Evolutionary conservation across 2,113 vertebrate species (phyloP).

Genomic region (Mastomys natalensis): DNA sequence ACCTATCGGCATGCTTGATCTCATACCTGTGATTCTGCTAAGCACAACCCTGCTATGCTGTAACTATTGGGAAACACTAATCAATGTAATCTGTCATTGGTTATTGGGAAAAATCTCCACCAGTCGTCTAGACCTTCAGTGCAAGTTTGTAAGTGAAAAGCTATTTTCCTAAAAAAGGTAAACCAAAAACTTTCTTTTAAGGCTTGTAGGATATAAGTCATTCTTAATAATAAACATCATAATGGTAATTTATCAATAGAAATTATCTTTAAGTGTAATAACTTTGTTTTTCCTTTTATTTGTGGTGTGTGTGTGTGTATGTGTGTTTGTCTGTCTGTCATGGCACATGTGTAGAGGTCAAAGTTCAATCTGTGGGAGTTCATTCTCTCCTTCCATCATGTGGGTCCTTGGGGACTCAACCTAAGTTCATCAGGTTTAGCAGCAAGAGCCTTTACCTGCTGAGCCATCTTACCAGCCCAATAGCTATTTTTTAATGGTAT

Average conservation of each 20-base stretch:
- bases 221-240: slow-evolving; percentile 42
- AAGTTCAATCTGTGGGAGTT: neutral
- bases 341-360: neutral
- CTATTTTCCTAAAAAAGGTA: slow-evolving; percentile 43
- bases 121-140: slow-evolving; percentile 32
- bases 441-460: neutral
- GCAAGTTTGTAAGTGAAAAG: slow-evolving; percentile 52
- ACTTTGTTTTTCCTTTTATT: neutral
- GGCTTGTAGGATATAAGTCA: slow-evolving; percentile 51
- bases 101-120: slow-evolving; percentile 37
- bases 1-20: neutral
- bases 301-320: neutral
- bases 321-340: neutral
- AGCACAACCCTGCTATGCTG: neutral
- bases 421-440: neutral
- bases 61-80: slow-evolving; percentile 43
- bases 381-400: neutral
- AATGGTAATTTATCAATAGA: slow-evolving; percentile 34
- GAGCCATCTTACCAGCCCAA: neutral
- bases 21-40: slow-evolving; percentile 48
- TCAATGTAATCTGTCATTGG: slow-evolving; percentile 43
- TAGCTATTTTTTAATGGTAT: neutral
- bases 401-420: neutral
- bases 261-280: slow-evolving; percentile 55
- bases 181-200: slow-evolving; percentile 42